Base-by-base conservation (phyloP, 2,113 vertebrate genomes). In the Hirundichthys speculiger region DNA sequence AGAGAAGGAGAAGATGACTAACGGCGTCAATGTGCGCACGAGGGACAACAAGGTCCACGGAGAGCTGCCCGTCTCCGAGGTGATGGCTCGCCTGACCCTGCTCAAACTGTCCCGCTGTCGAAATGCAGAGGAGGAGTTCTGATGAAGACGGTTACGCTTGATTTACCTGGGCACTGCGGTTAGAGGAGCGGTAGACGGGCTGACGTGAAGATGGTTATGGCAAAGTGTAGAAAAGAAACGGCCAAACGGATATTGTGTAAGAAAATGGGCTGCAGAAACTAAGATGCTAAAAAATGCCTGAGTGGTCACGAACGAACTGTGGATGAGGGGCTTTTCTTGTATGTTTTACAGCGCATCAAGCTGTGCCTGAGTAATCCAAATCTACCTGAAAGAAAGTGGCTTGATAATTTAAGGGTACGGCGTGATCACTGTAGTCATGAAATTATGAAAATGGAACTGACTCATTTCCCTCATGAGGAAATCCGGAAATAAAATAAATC, bases 11-110 rank as follows among this genome's bases (percentile, higher is more conserved):
- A 96, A 93, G 86, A 79, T 84, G 77, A 93, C 93, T 38, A 86
- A 90, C 38, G 61, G 92, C 13, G 94, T 98, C 77, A 98, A 95
- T 0, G 94, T 98, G 75, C 91, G 94, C 68, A 98, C 96, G 2
- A 94, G 96, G 82, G 95, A 99, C 92, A 98, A 97, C 92, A 98
- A 94, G 83, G 90, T 98, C 76, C 95, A 96, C 0, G 96, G 96
- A 51, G 96, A 96, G 75, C 84, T 95, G 84, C 86, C 86, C 0
- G 66, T 96, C 16, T 65, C 85, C 1, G 92, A 93, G 73, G 94
- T 94, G 67, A 85, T 96, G 65, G 91, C 93, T 47, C 95, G 94
- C 63, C 83, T 99, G 69, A 90, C 84, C 79, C 90, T 91, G 50
- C 87, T 99, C 52, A 96, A 94, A 80, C 88, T 84, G 22, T 91